Conservation (phyloP, 2,888 invertebrate species). For the Tipula lateralis region DNA sequence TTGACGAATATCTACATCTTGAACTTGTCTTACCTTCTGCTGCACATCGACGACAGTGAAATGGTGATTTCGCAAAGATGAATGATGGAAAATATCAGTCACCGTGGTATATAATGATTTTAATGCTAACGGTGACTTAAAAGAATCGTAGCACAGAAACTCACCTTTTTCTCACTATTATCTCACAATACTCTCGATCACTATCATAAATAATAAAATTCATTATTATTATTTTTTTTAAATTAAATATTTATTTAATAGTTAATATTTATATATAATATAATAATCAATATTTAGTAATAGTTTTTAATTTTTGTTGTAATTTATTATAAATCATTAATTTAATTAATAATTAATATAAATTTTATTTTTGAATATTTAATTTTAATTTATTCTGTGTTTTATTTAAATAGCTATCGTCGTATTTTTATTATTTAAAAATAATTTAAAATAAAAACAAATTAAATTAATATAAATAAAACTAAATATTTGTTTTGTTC, state of each 20-base stretch:
- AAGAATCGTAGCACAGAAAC: too few species aligned
- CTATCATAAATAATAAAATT: too few species aligned
- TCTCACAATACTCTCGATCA: too few species aligned
- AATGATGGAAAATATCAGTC: too few species aligned
- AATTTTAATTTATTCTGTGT: not conserved
- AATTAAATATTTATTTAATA: constrained; percentile 19
- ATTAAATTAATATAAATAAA: not conserved
- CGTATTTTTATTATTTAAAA: not conserved
- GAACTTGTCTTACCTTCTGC: too few species aligned
- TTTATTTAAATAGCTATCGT: not conserved
- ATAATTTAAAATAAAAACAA: not conserved
- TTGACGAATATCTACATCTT: too few species aligned
- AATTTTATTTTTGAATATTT: not conserved
- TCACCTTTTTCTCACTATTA: too few species aligned
- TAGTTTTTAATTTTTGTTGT: not conserved
- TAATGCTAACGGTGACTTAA: too few species aligned
- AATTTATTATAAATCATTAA: constrained; percentile 24
- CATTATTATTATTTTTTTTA: not conserved
- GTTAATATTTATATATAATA: not conserved
- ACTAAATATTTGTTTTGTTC: not conserved
- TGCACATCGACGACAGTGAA: too few species aligned
- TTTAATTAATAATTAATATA: constrained; percentile 19
- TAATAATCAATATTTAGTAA: constrained; percentile 1
- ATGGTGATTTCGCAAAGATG: too few species aligned
- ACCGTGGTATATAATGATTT: too few species aligned